Percentiles rank a stretch among this genome's conserved stretches.
These are phyloP conservation scores for Bombus vancouverensis DNA, from an alignment of 1,140 invertebrate genomes.

Conservation along the genomic window DNA sequence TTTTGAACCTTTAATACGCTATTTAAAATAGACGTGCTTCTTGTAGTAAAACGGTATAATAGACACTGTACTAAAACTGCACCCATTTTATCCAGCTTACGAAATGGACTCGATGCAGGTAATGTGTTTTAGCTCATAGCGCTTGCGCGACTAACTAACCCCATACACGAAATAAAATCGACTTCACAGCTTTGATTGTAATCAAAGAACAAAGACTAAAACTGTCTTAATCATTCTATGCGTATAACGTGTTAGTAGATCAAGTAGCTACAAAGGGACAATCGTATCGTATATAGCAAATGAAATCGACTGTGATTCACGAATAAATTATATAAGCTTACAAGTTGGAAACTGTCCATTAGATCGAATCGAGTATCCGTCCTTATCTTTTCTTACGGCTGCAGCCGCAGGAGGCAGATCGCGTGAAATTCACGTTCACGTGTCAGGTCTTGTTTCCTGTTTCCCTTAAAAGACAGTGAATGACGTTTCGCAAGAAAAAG, in stretches of 20 bases:
- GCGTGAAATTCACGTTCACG: constrained; percentile 28
- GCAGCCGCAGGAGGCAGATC: constrained; percentile 31
- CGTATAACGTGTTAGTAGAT: not conserved
- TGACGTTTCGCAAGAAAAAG: constrained; percentile 27
- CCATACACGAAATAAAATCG: constrained; percentile 5
- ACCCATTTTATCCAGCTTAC: constrained; percentile 55
- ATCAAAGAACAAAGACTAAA: constrained; percentile 25
- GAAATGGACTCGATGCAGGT: constrained; percentile 24
- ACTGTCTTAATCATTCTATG: not conserved
- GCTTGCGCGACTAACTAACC: constrained; percentile 55
- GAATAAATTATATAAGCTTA: constrained; percentile 51
- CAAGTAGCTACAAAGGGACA: not conserved
- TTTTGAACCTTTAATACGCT: not conserved
- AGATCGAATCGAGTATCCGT: constrained; percentile 22
- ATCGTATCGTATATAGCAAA: not conserved
- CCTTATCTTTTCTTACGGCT: constrained; percentile 40
- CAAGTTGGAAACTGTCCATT: constrained; percentile 51
- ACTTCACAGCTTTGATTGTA: not conserved
- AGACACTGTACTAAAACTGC: constrained; percentile 55
- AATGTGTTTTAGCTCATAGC: constrained; percentile 25
- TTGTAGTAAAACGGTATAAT: constrained; percentile 33
- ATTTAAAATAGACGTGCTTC: not conserved
- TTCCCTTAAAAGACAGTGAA: constrained; percentile 37
- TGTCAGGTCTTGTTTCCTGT: constrained; percentile 28
- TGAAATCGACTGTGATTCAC: constrained; percentile 10